Percentiles rank a stretch among this genome's conserved stretches.
These are phyloP conservation scores for Neoitamus cyanurus DNA, from an alignment of 2,888 invertebrate species.

Conservation along the genomic window DNA sequence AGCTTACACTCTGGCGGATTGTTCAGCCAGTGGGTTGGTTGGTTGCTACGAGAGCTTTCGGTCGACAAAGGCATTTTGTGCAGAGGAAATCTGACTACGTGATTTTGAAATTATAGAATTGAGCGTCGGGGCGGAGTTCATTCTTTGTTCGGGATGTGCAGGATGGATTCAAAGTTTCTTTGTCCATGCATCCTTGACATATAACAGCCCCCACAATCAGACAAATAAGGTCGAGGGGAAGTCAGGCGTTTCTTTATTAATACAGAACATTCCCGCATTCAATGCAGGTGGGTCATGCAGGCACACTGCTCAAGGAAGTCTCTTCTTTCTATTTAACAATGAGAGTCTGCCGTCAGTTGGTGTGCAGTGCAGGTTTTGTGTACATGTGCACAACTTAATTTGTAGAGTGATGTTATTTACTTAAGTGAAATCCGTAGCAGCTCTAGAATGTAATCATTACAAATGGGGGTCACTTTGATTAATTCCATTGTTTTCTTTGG, in stretches of 20 bases:
- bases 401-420: neutral
- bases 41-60: neutral
- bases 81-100: constrained; percentile 16
- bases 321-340: neutral
- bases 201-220: constrained; percentile 5
- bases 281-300: constrained; percentile 1
- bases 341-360: neutral
- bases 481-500: too few relatives aligned
- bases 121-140: neutral
- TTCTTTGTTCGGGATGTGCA: neutral
- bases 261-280: neutral
- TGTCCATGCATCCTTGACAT: constrained; percentile 1
- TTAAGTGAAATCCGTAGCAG: neutral
- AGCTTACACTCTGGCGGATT: constrained; percentile 4
- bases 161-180: neutral
- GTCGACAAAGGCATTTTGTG: constrained; percentile 8
- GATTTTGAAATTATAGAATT: constrained; percentile 12
- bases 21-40: neutral
- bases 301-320: neutral
- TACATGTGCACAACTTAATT: neutral
- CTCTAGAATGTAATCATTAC: neutral
- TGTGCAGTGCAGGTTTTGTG: neutral
- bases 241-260: constrained; percentile 1
- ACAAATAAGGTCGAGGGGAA: neutral
- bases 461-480: neutral